These are phyloP conservation scores for Hemicordylus capensis DNA, from an alignment of 2,113 vertebrate species.

Conservation along the genomic window DNA sequence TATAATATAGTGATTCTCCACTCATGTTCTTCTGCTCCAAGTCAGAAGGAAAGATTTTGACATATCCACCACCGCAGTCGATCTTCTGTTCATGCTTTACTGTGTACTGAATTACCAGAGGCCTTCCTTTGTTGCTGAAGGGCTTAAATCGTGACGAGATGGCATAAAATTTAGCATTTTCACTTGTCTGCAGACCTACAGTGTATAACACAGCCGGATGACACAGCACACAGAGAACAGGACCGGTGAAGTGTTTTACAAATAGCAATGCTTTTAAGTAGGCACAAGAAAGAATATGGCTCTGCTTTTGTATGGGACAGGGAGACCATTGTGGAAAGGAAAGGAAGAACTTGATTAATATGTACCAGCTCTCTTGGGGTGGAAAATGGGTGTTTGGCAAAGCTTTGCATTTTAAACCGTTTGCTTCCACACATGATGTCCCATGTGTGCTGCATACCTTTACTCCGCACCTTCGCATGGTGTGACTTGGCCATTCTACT, in stretches of 20 bases:
- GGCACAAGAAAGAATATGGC: background rate
- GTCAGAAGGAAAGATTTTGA: slow-evolving; percentile 84
- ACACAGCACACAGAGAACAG: background rate
- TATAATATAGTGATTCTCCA: slow-evolving; percentile 81
- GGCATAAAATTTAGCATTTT: slow-evolving; percentile 87
- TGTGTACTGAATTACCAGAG: slow-evolving; percentile 84
- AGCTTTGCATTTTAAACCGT: background rate
- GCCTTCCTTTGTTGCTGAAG: slow-evolving; percentile 85
- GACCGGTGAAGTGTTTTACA: background rate
- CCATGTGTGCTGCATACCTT: background rate
- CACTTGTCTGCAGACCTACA: slow-evolving; percentile 87
- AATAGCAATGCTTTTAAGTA: background rate
- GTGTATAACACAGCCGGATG: background rate
- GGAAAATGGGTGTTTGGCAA: background rate
- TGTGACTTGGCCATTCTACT: background rate
- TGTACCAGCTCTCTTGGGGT: background rate
- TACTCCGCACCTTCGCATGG: background rate
- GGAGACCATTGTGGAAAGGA: background rate
- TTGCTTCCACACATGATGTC: background rate
- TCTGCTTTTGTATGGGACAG: background rate
- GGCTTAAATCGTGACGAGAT: slow-evolving; percentile 82
- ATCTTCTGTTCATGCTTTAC: slow-evolving; percentile 92
- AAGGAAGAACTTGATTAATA: no score
- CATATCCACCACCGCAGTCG: slow-evolving; percentile 87
- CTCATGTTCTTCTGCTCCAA: slow-evolving; percentile 82